Conservation (phyloP, 2,113 vertebrate species). For the Chaetura pelagica region DNA sequence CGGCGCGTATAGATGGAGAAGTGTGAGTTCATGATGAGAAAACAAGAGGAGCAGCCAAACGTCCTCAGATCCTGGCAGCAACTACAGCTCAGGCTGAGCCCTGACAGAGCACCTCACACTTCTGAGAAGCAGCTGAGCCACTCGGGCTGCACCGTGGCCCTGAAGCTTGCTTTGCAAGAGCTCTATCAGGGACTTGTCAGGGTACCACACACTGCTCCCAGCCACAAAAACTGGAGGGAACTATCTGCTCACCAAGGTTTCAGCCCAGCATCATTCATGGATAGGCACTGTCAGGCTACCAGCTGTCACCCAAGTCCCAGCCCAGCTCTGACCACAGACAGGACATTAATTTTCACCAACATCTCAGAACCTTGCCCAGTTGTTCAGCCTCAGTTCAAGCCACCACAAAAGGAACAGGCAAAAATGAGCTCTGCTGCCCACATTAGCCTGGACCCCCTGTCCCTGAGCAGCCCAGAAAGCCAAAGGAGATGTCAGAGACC, state of each 20-base stretch:
- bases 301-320: not conserved
- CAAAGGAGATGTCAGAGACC: not conserved
- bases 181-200: not conserved
- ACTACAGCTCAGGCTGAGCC: not conserved
- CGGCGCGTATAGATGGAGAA: not conserved
- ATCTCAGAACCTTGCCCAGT: not conserved
- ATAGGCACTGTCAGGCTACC: not conserved
- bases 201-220: not conserved
- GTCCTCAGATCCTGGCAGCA: not conserved
- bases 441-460: fast-evolving
- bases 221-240: not conserved
- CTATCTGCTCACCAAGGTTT: not conserved
- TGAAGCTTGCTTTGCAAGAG: not conserved
- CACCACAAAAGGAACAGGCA: not conserved
- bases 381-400: not conserved
- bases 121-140: fast-evolving
- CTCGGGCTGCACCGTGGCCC: not conserved
- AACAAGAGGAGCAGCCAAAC: not conserved
- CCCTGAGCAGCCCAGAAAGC: not conserved
- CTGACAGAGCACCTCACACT: not conserved
- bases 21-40: not conserved
- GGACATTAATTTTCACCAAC: not conserved
- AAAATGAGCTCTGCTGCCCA: not conserved
- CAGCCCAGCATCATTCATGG: not conserved
- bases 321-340: not conserved